These are phyloP conservation scores for Hypena proboscidalis DNA, from an alignment of 2,888 invertebrate species.

Conservation along the genomic window DNA sequence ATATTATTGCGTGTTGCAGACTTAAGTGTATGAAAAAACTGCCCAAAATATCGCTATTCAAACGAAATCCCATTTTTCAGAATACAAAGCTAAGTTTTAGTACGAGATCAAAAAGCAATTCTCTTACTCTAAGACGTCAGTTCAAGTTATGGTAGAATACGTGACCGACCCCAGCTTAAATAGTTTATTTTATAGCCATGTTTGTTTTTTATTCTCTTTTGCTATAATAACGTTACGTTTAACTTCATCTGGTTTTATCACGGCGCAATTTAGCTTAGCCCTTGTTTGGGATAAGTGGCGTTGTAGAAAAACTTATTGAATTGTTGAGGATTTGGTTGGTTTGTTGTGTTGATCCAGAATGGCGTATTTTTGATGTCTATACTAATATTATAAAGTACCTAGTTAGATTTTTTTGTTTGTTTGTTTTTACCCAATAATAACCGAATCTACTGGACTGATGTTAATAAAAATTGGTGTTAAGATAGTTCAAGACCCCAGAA, in stretches of 20 bases:
- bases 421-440: too few relatives aligned
- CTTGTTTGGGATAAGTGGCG: constrained; percentile 4
- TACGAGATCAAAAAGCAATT: constrained; percentile 75
- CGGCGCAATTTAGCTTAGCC: constrained; percentile 25
- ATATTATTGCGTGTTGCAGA: too few relatives aligned
- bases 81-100: constrained; percentile 45
- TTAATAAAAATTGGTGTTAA: too few relatives aligned
- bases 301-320: background rate
- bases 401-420: too few relatives aligned
- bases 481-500: too few relatives aligned
- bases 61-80: constrained; percentile 34
- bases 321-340: background rate
- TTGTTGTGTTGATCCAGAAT: too few relatives aligned
- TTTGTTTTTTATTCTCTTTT: constrained; percentile 35
- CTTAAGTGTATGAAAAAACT: constrained; percentile 9
- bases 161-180: constrained; percentile 64
- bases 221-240: constrained; percentile 34
- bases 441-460: too few relatives aligned
- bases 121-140: constrained; percentile 71
- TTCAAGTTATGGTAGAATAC: constrained; percentile 60
- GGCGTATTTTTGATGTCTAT: too few relatives aligned
- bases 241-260: constrained; percentile 37
- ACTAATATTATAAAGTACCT: too few relatives aligned
- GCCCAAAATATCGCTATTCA: constrained; percentile 23
- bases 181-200: constrained; percentile 52